phyloP scores from a whole-genome alignment of 2,797 vertebrate genomes.

The Gephyroberyx darwinii region DNA sequence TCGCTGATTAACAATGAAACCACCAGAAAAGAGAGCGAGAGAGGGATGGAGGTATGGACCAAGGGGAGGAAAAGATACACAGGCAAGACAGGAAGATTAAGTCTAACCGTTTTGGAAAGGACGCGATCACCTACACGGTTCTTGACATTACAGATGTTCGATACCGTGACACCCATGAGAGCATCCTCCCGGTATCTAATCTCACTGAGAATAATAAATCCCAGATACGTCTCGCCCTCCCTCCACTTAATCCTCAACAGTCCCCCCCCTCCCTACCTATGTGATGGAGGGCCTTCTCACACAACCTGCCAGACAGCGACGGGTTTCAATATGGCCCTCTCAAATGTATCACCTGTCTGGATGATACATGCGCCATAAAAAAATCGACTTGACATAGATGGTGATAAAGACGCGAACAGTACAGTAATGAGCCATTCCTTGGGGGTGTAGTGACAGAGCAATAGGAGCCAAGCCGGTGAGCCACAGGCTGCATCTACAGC shows the following conservation, averaged over 20 bases:
- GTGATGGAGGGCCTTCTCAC: constrained; percentile 36
- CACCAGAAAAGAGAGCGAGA: neutral
- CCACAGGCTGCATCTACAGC: constrained; percentile 7
- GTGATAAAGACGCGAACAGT: constrained; percentile 50
- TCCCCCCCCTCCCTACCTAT: constrained; percentile 7
- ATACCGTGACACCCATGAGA: constrained; percentile 9
- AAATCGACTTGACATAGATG: constrained; percentile 69
- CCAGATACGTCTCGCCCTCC: constrained; percentile 12
- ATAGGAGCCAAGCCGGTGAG: constrained; percentile 6
- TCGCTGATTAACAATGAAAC: neutral
- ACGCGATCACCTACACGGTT: neutral
- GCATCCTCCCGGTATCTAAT: constrained; percentile 6
- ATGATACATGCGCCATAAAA: constrained; percentile 27
- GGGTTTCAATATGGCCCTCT: constrained; percentile 43
- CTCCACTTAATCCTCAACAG: neutral
- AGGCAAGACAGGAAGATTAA: constrained; percentile 1
- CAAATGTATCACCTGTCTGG: constrained; percentile 40
- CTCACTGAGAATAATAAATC: constrained; percentile 45
- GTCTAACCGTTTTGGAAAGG: constrained; percentile 13
- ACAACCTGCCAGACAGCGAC: constrained; percentile 21
- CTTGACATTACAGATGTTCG: constrained; percentile 10
- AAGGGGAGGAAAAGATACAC: neutral
- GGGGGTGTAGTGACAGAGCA: constrained; percentile 42
- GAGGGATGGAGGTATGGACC: too few relatives aligned
- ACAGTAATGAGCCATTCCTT: constrained; percentile 20